A percentile compares a stretch with the other conserved stretches of the same genome.
phyloP scores from a whole-genome alignment of 2,797 vertebrate species.

The Semaprochilodus insignis region DNA sequence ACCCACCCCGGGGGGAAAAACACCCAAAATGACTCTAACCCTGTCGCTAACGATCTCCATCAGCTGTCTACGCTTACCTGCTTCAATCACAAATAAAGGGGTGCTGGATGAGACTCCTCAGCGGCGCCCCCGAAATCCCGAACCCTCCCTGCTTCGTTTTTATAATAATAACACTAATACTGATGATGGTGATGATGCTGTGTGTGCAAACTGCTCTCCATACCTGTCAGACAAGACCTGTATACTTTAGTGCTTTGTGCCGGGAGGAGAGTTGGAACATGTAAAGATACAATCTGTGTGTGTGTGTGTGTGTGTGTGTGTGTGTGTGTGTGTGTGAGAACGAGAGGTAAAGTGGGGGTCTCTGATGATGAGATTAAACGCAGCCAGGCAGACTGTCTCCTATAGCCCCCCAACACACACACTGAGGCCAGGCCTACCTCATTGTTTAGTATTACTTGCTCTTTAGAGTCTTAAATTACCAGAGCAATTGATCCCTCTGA shows the following conservation, averaged over 20 bases:
- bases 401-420: conserved; percentile 67
- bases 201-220: neutral
- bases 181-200: neutral
- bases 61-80: conserved; percentile 74
- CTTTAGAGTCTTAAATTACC: conserved; percentile 93
- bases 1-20: neutral
- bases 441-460: conserved; percentile 94
- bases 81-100: conserved; percentile 70
- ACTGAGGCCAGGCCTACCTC: conserved; percentile 80
- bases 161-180: conserved; percentile 68
- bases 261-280: conserved; percentile 3
- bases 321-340: conserved; percentile 5
- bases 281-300: neutral
- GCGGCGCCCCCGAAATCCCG: conserved; percentile 53
- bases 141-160: conserved; percentile 61
- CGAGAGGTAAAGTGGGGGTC: conserved; percentile 78
- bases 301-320: conserved; percentile 15
- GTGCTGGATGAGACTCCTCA: conserved; percentile 55
- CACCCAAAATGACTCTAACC: conserved; percentile 34
- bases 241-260: neutral
- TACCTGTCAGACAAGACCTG: neutral
- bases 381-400: conserved; percentile 98
- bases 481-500: conserved; percentile 96
- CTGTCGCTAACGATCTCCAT: conserved; percentile 66
- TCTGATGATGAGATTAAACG: conserved; percentile 93